phyloP scores from a whole-genome alignment of 2,113 vertebrate genomes.

The Bufo bufo region DNA sequence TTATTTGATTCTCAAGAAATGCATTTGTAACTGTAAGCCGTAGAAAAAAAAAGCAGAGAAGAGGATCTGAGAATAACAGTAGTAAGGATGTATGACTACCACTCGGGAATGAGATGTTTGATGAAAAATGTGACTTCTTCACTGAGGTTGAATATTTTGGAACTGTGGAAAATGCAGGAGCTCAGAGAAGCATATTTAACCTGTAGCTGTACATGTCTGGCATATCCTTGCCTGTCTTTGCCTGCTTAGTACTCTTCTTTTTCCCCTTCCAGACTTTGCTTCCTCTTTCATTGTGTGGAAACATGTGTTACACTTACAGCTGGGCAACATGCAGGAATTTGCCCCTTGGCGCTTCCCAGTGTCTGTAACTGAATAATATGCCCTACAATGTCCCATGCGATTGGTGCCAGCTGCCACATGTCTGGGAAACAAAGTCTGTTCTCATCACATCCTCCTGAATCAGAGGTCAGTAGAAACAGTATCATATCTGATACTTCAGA shows the following conservation, averaged over 20 bases:
- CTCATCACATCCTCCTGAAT: slow-evolving; percentile 31
- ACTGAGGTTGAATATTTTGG: neutral
- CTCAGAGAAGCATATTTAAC: neutral
- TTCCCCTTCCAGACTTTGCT: neutral
- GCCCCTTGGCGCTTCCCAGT: slow-evolving; percentile 47
- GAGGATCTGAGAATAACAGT: neutral
- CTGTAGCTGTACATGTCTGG: neutral
- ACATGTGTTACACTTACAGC: slow-evolving; percentile 31
- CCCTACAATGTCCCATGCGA: slow-evolving; percentile 18
- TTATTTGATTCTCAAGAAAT: neutral
- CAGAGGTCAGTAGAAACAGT: neutral
- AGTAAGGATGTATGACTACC: neutral
- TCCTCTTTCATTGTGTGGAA: neutral
- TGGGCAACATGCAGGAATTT: slow-evolving; percentile 54
- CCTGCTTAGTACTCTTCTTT: neutral
- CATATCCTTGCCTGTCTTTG: neutral
- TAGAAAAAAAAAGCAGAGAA: neutral
- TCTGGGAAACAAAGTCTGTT: slow-evolving; percentile 9
- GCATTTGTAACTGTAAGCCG: neutral
- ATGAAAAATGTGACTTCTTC: neutral
- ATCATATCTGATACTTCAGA: neutral
- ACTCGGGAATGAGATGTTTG: neutral
- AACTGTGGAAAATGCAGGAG: neutral
- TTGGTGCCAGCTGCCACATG: slow-evolving; percentile 46
- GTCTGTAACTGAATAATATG: slow-evolving; percentile 38